Conservation (phyloP, 2,797 vertebrate genomes). For the Macropodus opercularis region DNA sequence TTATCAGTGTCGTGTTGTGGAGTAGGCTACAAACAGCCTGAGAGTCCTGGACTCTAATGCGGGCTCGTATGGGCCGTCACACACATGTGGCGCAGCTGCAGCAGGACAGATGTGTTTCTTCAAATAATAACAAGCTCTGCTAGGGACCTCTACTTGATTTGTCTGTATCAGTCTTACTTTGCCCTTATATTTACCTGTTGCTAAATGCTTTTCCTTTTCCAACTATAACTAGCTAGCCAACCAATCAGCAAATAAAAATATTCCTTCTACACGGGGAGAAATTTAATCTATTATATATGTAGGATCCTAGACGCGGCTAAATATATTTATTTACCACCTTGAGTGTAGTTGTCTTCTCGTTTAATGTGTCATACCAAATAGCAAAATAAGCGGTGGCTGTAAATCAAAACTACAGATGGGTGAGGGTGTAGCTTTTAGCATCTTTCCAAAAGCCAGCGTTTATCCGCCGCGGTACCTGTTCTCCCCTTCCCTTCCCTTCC, state of each 20-base stretch:
- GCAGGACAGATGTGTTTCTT: no score
- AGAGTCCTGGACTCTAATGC: no score
- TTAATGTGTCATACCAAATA: neutral
- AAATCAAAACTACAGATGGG: constrained; percentile 12
- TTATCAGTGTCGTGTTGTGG: no score
- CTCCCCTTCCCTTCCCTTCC: neutral
- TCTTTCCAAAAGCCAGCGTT: neutral
- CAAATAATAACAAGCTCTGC: no score
- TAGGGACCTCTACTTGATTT: no score
- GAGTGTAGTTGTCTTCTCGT: neutral
- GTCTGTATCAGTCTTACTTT: neutral
- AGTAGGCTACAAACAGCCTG: no score
- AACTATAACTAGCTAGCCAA: neutral
- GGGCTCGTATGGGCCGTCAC: neutral
- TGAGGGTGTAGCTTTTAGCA: constrained; percentile 19
- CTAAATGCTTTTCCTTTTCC: neutral
- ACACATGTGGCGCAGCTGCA: neutral
- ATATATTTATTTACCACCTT: no score
- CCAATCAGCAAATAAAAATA: neutral
- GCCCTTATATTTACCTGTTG: neutral
- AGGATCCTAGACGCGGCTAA: no score
- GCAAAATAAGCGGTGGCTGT: neutral
- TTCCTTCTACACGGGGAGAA: no score
- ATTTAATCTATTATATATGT: no score
- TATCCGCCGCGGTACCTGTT: constrained; percentile 13